Conservation (phyloP, 2,113 vertebrate species). For the Artemisiospiza belli region DNA sequence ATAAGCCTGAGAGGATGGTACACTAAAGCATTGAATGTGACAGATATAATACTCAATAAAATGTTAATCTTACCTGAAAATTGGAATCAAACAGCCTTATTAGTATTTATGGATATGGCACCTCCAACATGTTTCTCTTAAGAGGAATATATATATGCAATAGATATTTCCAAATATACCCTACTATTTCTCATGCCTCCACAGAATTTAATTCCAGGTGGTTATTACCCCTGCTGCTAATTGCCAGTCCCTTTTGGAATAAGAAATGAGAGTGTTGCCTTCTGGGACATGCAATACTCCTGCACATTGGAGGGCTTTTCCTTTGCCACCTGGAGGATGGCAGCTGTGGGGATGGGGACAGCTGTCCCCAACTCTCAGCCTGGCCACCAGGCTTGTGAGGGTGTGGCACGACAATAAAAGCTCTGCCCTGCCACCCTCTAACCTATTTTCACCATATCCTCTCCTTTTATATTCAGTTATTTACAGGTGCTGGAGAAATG, state of each 20-base stretch:
- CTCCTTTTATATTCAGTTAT: neutral
- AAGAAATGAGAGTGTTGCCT: neutral
- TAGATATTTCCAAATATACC: constrained; percentile 54
- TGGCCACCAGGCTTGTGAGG: neutral
- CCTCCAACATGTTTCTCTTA: constrained; percentile 70
- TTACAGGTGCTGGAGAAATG: neutral
- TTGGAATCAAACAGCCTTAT: constrained; percentile 78
- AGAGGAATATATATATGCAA: constrained; percentile 70
- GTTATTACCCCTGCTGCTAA: constrained; percentile 15
- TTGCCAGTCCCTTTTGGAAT: neutral
- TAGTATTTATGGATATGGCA: constrained; percentile 78
- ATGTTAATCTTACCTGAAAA: constrained; percentile 83
- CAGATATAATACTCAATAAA: constrained; percentile 82
- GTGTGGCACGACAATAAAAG: neutral
- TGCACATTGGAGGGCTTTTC: neutral
- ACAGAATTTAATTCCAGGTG: constrained; percentile 49
- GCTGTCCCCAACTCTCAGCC: fast-evolving
- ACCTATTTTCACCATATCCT: neutral
- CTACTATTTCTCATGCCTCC: constrained; percentile 27
- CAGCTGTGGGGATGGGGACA: neutral
- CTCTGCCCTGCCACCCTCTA: neutral
- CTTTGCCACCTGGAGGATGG: neutral
- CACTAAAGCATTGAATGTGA: constrained; percentile 74
- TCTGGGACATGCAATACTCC: neutral
- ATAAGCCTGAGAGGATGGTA: constrained; percentile 76